Conservation (phyloP, 2,888 invertebrate genomes). For the Scaptomyza parva region DNA sequence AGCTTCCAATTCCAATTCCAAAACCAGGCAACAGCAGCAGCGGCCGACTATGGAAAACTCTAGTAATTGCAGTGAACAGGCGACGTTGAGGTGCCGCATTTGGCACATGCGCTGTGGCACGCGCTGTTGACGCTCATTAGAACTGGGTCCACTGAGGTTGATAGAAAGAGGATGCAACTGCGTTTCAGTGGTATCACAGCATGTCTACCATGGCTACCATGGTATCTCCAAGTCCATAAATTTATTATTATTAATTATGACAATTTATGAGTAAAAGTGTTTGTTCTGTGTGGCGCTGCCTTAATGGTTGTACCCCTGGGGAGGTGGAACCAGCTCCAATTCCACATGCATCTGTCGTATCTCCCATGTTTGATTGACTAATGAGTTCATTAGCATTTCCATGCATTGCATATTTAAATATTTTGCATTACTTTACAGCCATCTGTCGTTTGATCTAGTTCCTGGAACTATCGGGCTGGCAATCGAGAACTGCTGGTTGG, state of each 20-base stretch:
- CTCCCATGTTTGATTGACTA: constrained; percentile 40
- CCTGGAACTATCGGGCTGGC: constrained; percentile 26
- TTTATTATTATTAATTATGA: constrained; percentile 77
- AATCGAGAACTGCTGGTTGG: constrained; percentile 12
- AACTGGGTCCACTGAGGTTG: constrained; percentile 23
- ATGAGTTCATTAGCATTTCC: constrained; percentile 60
- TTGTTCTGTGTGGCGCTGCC: constrained; percentile 43
- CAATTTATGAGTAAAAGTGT: constrained; percentile 76
- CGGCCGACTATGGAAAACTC: constrained; percentile 73
- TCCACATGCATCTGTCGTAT: constrained; percentile 6
- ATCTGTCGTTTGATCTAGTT: constrained; percentile 14
- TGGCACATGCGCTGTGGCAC: constrained; percentile 68
- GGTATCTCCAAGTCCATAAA: constrained; percentile 57
- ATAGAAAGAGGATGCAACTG: constrained; percentile 20
- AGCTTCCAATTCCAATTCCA: constrained; percentile 54
- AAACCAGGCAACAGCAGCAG: constrained; percentile 41
- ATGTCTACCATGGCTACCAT: constrained; percentile 48
- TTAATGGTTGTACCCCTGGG: constrained; percentile 34
- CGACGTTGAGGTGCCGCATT: constrained; percentile 57
- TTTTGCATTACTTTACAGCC: constrained; percentile 16
- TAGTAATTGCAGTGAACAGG: constrained; percentile 64
- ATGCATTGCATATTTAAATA: constrained; percentile 46
- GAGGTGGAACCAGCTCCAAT: constrained; percentile 27
- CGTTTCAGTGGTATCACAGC: constrained; percentile 29
- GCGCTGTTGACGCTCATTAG: constrained; percentile 72